Percentiles rank a stretch among this genome's conserved stretches.
phyloP scores from a whole-genome alignment of 2,888 invertebrate species.

The Escarpia spicata region DNA sequence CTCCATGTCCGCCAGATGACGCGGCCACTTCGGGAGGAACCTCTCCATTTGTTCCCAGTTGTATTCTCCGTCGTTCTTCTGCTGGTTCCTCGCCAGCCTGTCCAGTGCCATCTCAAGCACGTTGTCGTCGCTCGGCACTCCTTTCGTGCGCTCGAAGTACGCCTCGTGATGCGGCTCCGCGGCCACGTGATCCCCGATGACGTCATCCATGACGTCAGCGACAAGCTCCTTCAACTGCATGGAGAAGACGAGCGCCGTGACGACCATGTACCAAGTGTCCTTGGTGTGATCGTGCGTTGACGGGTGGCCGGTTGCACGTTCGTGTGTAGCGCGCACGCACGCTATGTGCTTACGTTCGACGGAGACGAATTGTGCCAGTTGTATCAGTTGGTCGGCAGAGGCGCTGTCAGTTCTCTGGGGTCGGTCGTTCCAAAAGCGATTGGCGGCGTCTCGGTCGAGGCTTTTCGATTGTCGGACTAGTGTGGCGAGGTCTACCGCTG shows the following conservation, averaged over 20 bases:
- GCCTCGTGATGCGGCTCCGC: slow-evolving; percentile 22
- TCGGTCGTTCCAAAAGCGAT: slow-evolving; percentile 2
- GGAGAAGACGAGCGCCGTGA: slow-evolving; percentile 20
- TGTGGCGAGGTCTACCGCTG: background rate
- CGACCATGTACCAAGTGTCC: slow-evolving; percentile 23
- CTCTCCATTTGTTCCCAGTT: slow-evolving; percentile 8
- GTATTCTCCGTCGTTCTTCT: background rate
- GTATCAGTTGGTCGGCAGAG: background rate
- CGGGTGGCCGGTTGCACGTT: background rate
- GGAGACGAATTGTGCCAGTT: background rate
- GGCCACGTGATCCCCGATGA: background rate
- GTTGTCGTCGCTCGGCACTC: background rate
- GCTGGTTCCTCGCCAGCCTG: slow-evolving; percentile 1
- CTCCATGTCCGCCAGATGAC: slow-evolving; percentile 18
- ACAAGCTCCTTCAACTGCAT: background rate
- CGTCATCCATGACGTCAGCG: slow-evolving; percentile 13
- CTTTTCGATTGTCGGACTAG: background rate
- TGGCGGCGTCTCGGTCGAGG: background rate
- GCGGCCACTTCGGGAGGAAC: slow-evolving; percentile 14
- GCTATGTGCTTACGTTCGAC: background rate
- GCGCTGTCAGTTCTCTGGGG: background rate
- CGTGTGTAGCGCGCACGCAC: background rate
- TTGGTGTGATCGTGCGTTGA: slow-evolving; percentile 23
- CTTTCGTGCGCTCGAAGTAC: slow-evolving; percentile 7
- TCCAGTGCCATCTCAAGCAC: slow-evolving; percentile 26